These are phyloP conservation scores for Drosophila albomicans DNA, from an alignment of 1,140 invertebrate genomes.

Conservation along the genomic window DNA sequence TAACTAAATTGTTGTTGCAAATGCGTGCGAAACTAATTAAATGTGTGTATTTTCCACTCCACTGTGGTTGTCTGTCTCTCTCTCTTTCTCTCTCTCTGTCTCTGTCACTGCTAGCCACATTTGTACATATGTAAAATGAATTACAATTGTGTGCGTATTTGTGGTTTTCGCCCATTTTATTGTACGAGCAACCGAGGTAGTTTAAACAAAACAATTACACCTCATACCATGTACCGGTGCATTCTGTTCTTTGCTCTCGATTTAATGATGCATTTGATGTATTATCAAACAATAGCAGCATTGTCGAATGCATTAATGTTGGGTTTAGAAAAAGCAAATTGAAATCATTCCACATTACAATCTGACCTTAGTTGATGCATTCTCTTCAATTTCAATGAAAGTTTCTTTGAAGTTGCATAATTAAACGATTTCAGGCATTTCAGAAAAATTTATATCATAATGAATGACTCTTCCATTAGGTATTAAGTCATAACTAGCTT, in stretches of 20 bases:
- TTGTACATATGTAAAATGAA: slow-evolving; percentile 26
- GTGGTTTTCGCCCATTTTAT: slow-evolving; percentile 47
- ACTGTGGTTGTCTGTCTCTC: not conserved
- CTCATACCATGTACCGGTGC: not conserved
- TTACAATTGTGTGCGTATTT: slow-evolving; percentile 33
- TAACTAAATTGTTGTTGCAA: slow-evolving; percentile 26
- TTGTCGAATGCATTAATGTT: slow-evolving; percentile 3
- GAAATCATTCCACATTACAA: not conserved
- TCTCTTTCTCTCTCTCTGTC: not conserved
- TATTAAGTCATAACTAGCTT: too few species aligned
- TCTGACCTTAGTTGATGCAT: not conserved
- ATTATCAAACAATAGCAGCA: slow-evolving; percentile 25
- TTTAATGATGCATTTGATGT: slow-evolving; percentile 46
- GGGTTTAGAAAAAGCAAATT: not conserved
- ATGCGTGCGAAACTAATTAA: slow-evolving; percentile 44
- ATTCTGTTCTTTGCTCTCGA: slow-evolving; percentile 6
- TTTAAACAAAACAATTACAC: slow-evolving; percentile 11
- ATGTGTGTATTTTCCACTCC: slow-evolving; percentile 19
- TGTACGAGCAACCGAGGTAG: slow-evolving; percentile 12
- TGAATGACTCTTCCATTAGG: too few species aligned
- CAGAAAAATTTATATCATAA: too few species aligned
- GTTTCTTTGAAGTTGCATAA: too few species aligned
- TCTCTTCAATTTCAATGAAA: too few species aligned
- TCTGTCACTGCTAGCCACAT: slow-evolving; percentile 22
- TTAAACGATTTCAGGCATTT: not conserved